Evolutionary conservation across 2,113 vertebrate species (phyloP).

Genomic region (Perca schrenkii): DNA sequence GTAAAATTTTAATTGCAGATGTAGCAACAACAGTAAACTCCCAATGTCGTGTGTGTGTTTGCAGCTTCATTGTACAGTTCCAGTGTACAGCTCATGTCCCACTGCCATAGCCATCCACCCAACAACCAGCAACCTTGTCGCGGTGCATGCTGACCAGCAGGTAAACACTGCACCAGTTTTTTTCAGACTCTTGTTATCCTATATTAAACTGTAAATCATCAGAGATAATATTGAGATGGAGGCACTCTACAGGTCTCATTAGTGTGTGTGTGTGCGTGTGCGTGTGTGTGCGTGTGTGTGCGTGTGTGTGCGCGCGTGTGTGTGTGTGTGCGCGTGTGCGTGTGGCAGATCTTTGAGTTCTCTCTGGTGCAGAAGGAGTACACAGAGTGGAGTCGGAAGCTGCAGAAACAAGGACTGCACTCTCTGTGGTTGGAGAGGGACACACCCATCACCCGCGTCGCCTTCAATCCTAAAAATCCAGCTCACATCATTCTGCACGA

Average conservation of each 20-base stretch:
- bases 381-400: conserved; percentile 89
- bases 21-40: background rate
- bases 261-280: background rate
- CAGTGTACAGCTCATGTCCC: conserved; percentile 88
- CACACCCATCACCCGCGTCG: conserved; percentile 89
- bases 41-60: background rate
- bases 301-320: background rate
- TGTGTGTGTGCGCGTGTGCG: background rate
- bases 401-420: conserved; percentile 91
- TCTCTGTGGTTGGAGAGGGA: conserved; percentile 90
- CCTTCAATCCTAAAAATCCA: conserved; percentile 88
- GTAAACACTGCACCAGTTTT: conserved; percentile 66
- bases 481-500: conserved; percentile 92
- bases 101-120: conserved; percentile 91
- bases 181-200: background rate
- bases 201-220: background rate
- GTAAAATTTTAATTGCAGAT: background rate
- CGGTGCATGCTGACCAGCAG: conserved; percentile 93
- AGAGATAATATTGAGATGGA: background rate
- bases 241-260: fast-evolving
- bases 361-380: conserved; percentile 89
- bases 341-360: conserved; percentile 90
- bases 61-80: conserved; percentile 90
- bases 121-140: conserved; percentile 87
- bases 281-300: background rate